Base-by-base conservation (phyloP, 1,140 invertebrate species). In the Pseudobourletiella spinata region DNA sequence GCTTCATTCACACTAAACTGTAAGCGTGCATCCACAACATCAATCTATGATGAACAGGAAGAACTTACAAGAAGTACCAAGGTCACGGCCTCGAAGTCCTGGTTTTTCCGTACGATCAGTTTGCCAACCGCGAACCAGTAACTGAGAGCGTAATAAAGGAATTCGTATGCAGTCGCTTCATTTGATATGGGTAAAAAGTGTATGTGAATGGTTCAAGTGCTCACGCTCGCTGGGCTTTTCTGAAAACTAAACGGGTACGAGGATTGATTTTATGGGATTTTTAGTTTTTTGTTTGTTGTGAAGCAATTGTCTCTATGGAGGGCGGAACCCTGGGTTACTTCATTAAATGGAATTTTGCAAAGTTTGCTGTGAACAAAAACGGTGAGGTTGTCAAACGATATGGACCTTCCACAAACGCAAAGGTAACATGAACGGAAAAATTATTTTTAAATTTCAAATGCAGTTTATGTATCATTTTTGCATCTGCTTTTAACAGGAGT, bases 261-360 rank as follows among this genome's bases (percentile, higher is more conserved):
- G 81, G 80, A 6, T 11, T 39, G n/a, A 39, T 39, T 11, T 11
- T 39, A n/a, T 11, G 11, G 35, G 35, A 39, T 11, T n/a, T 39
- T 39, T 39, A 11, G 11, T 39, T n/a, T 39, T 39, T 11, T 39
- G 35, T 39, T 35, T 35, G 42, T 39, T 14, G 22, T 16, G 8
- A 50, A 14, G 8, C 24, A 46, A n/a, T 16, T 48, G 14, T 48
- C 18, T 6, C 8, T n/a, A n/a, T 20, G 8, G 83, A 91, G 63
- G 77, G 79, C 3, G 87, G 88, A 1, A 82, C 80, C 8, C 67
- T 89, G n/a, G 83, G 81, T n/a, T 80, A 85, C 72, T 83, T 81
- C 42, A 93, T 97, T 67, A 96, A 97, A 73, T 98, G 95, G 95
- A 98, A 98, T 76, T 98, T 97, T 70, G 89, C 90, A 3, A 98